These are phyloP conservation scores for Proteles cristata DNA, from an alignment of 2,113 vertebrate species.

Conservation along the genomic window DNA sequence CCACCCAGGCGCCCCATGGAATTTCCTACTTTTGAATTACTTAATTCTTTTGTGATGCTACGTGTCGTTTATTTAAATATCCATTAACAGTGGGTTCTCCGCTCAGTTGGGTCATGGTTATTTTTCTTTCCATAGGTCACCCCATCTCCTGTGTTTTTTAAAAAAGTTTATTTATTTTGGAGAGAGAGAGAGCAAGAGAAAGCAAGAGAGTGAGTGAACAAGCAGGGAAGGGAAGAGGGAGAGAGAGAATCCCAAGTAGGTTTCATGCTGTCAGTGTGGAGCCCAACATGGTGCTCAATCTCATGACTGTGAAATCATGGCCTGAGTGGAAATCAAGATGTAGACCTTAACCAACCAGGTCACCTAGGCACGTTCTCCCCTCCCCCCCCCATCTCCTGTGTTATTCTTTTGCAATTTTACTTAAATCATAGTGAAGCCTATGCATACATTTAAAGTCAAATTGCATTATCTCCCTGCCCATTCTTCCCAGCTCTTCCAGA, in stretches of 20 bases:
- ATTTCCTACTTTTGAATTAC: not conserved
- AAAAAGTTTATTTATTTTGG: not conserved
- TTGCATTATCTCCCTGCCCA: not conserved
- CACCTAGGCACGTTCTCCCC: too few species aligned
- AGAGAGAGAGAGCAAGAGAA: too few species aligned
- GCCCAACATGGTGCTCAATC: too few species aligned
- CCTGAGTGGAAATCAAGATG: too few species aligned
- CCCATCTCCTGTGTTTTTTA: not conserved
- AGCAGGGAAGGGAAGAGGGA: too few species aligned
- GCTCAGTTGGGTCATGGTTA: not conserved
- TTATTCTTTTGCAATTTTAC: not conserved
- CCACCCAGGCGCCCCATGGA: too few species aligned
- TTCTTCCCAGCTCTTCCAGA: not conserved
- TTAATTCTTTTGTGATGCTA: not conserved
- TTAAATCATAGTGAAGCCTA: not conserved
- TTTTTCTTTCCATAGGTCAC: not conserved
- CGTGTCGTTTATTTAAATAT: not conserved
- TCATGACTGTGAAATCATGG: too few species aligned
- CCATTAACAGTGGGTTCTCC: not conserved
- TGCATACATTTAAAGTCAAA: not conserved
- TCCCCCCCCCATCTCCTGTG: not conserved
- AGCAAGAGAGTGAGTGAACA: too few species aligned
- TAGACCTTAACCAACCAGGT: too few species aligned
- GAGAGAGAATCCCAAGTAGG: too few species aligned
- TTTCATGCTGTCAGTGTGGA: too few species aligned